Evolutionary conservation across 2,797 vertebrate species (phyloP), one percentile per base, ranked within the genome.

Genomic region (Caiman crocodilus): DNA sequence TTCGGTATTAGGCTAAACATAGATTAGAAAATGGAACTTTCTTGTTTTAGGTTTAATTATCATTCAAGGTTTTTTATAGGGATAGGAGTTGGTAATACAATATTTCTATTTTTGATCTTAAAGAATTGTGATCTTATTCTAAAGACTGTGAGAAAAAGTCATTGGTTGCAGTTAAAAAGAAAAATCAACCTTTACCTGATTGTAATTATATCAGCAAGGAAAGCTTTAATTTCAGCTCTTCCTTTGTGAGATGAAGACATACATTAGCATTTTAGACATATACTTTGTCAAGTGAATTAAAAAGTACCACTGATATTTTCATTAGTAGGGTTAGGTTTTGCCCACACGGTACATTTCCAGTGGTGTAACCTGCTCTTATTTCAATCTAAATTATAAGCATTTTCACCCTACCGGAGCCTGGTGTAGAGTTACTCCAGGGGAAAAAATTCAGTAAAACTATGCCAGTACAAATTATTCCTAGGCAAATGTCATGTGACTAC

Each of bases 201-300:
- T 76, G 85, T 86, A 91, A 95, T 89, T 69, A 92, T 69, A 65
- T n/a, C 79, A 86, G 30, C 65, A 90, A 90, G 71, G 85, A 87
- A 92, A 93, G 18, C 17, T 86, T 93, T 91, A 50, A 90, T 95
- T 94, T 92, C 82, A 87, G 78, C 32, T 86, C 85, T 76, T 91
- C 16, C 56, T 87, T 92, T 95, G 90, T 81, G 56, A 85, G 76
- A 25, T 82, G 25, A 25, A 69, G 80, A 9, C 42, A 59, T 89
- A 25, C 60, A 85, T 92, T 76, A 82, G 11, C 90, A 79, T 90
- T 91, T 86, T 77, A 57, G 28, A 89, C 90, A 14, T 77, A 14
- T 65, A 5, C 25, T 35, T 76, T 73, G 3, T 57, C 56, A 73
- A 95, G 25, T 63, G 76, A 89, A 90, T 92, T 50, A 10, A 55